Evolutionary conservation across 23 tunicate species (phyloP).

Genomic region (Trididemnum nubilum): DNA sequence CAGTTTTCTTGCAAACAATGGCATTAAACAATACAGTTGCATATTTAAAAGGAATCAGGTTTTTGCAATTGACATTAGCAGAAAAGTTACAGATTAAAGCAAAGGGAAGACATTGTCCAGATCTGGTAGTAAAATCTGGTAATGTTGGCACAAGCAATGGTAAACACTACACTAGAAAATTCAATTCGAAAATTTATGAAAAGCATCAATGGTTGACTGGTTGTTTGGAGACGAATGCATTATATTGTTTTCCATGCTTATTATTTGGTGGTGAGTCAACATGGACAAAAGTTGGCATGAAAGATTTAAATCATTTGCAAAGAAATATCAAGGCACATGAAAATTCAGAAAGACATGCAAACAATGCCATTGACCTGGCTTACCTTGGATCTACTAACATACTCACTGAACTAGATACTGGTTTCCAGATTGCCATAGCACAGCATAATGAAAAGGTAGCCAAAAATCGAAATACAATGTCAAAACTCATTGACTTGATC

Average conservation of each 20-base stretch:
- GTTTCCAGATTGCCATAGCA: not conserved
- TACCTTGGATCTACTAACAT: not conserved
- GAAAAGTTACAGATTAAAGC: not conserved
- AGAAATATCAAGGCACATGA: not conserved
- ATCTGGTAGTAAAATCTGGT: not conserved
- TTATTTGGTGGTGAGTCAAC: constrained; percentile 12
- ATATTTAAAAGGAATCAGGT: not conserved
- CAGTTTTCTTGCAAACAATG: too few relatives aligned
- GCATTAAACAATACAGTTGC: not conserved
- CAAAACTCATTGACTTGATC: constrained; percentile 10
- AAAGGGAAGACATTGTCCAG: not conserved
- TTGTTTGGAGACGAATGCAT: not conserved
- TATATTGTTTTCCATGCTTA: constrained; percentile 22
- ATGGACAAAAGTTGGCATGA: constrained; percentile 31
- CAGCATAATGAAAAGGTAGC: constrained; percentile 3
- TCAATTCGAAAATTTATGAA: not conserved
- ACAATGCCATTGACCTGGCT: constrained; percentile 6
- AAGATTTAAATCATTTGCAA: not conserved
- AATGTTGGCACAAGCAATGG: not conserved
- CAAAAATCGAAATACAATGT: constrained; percentile 26
- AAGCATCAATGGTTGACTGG: not conserved
- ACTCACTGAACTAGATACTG: not conserved
- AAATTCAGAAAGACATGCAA: constrained; percentile 1
- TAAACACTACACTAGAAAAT: not conserved
- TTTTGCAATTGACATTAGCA: not conserved